phyloP scores from a whole-genome alignment of 1,140 invertebrate species.

The Ladona fulva region DNA sequence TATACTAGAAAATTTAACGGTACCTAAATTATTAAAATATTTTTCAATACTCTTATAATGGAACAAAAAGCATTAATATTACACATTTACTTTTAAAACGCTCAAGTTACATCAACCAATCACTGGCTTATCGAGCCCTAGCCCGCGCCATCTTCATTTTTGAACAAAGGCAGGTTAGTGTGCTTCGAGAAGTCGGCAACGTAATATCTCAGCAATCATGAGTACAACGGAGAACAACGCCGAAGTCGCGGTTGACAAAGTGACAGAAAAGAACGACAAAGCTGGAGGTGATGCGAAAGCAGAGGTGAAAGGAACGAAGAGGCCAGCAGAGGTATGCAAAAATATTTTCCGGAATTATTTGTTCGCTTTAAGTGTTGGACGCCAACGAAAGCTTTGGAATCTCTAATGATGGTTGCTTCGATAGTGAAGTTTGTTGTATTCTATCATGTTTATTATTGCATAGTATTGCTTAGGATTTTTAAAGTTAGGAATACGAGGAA shows the following conservation, averaged over 20 bases:
- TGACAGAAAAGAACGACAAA: constrained; percentile 61
- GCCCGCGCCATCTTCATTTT: constrained; percentile 72
- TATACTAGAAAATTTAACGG: constrained; percentile 2
- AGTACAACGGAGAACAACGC: constrained; percentile 74
- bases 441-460: too few relatives aligned
- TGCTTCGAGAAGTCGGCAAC: constrained; percentile 26
- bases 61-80: constrained; percentile 13
- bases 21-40: constrained; percentile 17
- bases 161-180: constrained; percentile 53
- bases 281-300: constrained; percentile 57
- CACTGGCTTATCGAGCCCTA: constrained; percentile 46
- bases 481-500: too few relatives aligned
- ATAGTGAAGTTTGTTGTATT: too few relatives aligned
- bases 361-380: constrained; percentile 19
- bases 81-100: constrained; percentile 13
- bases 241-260: constrained; percentile 72
- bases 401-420: not conserved
- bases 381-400: constrained; percentile 4
- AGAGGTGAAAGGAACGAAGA: constrained; percentile 76
- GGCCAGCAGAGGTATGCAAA: constrained; percentile 72
- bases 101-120: constrained; percentile 40
- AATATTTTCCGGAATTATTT: constrained; percentile 16
- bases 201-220: constrained; percentile 45
- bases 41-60: constrained; percentile 16
- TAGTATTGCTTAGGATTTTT: too few relatives aligned